These are phyloP conservation scores for Holothuria scabra DNA, from an alignment of 53 echinoderm and acorn worm genomes.

Conservation along the genomic window DNA sequence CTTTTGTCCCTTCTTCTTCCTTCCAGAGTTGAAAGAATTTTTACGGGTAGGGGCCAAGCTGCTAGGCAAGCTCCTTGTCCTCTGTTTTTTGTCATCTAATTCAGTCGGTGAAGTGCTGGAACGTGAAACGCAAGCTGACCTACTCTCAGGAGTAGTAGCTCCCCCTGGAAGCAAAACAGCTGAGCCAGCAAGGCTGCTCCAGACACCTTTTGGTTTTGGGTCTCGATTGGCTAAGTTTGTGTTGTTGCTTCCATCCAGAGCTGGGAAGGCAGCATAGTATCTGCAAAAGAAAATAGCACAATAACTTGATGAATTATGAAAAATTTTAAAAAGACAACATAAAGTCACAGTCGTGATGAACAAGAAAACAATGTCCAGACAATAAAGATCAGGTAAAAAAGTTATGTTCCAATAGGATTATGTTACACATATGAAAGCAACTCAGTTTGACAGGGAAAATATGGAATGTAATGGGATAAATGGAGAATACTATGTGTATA, in stretches of 20 bases:
- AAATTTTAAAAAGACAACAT: background rate
- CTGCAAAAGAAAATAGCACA: conserved; percentile 57
- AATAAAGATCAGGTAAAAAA: no score
- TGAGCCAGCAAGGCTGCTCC: conserved; percentile 68
- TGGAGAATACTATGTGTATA: no score
- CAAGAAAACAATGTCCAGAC: background rate
- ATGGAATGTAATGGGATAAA: no score
- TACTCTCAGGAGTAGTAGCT: conserved; percentile 59
- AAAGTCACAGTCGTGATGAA: background rate
- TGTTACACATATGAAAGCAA: no score
- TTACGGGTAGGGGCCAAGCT: conserved; percentile 51
- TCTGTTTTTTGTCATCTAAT: conserved; percentile 65
- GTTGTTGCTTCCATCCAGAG: conserved; percentile 72
- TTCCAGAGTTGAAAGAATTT: conserved; percentile 47
- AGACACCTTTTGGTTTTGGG: conserved; percentile 78
- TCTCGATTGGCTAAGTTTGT: conserved; percentile 39
- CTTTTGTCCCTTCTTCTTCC: conserved; percentile 12
- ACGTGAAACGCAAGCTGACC: conserved; percentile 85
- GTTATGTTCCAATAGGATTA: no score
- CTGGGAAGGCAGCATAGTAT: conserved; percentile 96
- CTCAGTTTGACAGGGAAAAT: no score
- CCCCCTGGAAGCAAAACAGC: conserved; percentile 50
- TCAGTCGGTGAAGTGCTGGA: conserved; percentile 77
- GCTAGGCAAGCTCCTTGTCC: conserved; percentile 86
- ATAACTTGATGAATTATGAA: background rate